Conservation (phyloP, 37 sponge, comb jelly and placozoan genomes). For the Haliclona indistincta region DNA sequence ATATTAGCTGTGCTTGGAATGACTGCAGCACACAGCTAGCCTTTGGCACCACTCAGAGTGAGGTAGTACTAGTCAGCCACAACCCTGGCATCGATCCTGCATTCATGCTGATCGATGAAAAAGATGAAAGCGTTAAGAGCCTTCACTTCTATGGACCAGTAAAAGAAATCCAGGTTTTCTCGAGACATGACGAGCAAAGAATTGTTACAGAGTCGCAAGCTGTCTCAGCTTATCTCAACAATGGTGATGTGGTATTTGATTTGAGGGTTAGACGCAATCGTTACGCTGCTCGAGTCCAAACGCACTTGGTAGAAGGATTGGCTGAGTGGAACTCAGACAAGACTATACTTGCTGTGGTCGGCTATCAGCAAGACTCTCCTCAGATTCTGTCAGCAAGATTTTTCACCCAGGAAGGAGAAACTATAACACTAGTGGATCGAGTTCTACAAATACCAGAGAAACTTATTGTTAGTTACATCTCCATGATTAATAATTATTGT, state of each 20-base stretch:
- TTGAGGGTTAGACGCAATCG: too few relatives aligned
- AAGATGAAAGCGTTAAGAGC: slow-evolving; percentile 10
- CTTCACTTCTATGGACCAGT: slow-evolving; percentile 23
- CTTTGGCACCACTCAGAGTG: slow-evolving; percentile 40
- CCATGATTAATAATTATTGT: too few relatives aligned
- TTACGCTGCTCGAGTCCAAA: neutral
- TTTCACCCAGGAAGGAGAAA: neutral
- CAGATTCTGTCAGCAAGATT: neutral
- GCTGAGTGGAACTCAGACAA: slow-evolving; percentile 15
- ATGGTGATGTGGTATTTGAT: slow-evolving; percentile 31
- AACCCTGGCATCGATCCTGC: slow-evolving; percentile 1
- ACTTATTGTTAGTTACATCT: too few relatives aligned
- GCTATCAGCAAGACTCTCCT: neutral
- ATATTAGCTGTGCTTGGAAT: slow-evolving; percentile 29
- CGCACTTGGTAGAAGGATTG: slow-evolving; percentile 12
- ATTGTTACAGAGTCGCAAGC: neutral
- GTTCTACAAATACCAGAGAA: neutral
- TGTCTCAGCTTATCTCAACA: slow-evolving; percentile 32
- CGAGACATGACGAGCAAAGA: too few relatives aligned
- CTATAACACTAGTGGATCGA: neutral
- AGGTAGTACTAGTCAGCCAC: slow-evolving; percentile 11
- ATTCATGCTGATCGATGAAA: slow-evolving; percentile 4
- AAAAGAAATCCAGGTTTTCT: neutral
- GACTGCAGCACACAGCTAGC: slow-evolving; percentile 13
- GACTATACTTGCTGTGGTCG: slow-evolving; percentile 20